These are phyloP conservation scores for Boloria euphrosyne DNA, from an alignment of 2,888 invertebrate species.

Conservation along the genomic window DNA sequence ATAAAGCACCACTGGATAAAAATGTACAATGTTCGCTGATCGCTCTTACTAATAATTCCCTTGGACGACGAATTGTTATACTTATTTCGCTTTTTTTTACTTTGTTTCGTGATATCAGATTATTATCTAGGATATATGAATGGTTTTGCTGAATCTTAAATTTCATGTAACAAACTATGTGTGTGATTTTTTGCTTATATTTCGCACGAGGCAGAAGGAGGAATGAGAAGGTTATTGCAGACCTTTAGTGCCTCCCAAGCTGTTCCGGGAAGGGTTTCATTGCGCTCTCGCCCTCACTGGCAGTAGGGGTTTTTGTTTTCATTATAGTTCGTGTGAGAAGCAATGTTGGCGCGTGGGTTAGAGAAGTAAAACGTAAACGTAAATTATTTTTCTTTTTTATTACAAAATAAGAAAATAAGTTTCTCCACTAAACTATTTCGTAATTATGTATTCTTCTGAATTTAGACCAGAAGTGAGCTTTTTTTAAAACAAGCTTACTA, in stretches of 20 bases:
- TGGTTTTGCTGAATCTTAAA: too few relatives aligned
- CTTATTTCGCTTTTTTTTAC: too few relatives aligned
- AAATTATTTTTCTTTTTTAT: slow-evolving; percentile 1
- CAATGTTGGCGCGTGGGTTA: slow-evolving; percentile 1
- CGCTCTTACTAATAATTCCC: neutral
- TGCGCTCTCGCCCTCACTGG: slow-evolving; percentile 1
- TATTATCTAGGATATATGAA: too few relatives aligned
- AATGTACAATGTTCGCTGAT: neutral
- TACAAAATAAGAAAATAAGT: neutral
- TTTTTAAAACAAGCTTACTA: too few relatives aligned
- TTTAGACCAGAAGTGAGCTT: too few relatives aligned
- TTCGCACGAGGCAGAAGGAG: neutral
- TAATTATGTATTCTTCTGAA: too few relatives aligned
- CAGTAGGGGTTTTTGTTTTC: slow-evolving; percentile 8
- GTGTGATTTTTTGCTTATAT: neutral
- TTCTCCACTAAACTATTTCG: neutral
- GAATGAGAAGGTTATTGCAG: slow-evolving; percentile 1
- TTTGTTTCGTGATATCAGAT: too few relatives aligned
- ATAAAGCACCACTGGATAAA: neutral
- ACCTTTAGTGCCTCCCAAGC: slow-evolving; percentile 6
- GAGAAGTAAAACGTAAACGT: slow-evolving; percentile 6
- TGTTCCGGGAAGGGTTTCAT: slow-evolving; percentile 10
- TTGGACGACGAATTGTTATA: too few relatives aligned
- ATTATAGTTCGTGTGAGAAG: slow-evolving; percentile 7
- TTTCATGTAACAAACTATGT: too few relatives aligned